phyloP scores from a whole-genome alignment of 2,888 invertebrate species.

The Sinotaia quadrata region DNA sequence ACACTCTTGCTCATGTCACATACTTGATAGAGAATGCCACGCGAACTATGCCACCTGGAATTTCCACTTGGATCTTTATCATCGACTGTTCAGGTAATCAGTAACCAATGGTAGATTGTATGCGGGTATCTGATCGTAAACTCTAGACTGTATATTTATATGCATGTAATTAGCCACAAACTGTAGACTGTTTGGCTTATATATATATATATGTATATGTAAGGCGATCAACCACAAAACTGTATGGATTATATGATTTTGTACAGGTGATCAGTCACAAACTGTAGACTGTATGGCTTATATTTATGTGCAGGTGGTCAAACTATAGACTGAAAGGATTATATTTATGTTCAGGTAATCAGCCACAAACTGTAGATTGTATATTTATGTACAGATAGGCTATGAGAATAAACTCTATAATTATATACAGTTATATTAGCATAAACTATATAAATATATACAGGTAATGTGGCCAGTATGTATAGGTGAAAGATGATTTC shows the following conservation, averaged over 20 bases:
- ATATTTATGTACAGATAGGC: too few species aligned
- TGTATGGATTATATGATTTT: too few species aligned
- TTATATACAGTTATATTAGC: too few species aligned
- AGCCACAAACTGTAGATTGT: too few species aligned
- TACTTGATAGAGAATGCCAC: conserved; percentile 69
- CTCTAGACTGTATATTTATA: neutral
- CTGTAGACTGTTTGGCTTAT: too few species aligned
- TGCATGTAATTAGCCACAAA: neutral
- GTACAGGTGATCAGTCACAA: conserved; percentile 52
- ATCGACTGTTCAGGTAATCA: conserved; percentile 65
- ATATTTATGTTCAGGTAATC: neutral
- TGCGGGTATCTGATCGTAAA: neutral
- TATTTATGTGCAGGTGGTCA: too few species aligned
- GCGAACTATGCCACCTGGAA: conserved; percentile 58
- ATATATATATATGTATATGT: too few species aligned
- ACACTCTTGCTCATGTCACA: conserved; percentile 63
- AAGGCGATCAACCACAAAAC: neutral
- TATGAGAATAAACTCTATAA: too few species aligned
- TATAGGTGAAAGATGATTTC: too few species aligned
- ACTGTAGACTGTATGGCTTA: neutral
- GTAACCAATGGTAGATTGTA: neutral
- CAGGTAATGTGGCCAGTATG: too few species aligned
- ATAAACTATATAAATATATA: too few species aligned
- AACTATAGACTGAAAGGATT: too few species aligned
- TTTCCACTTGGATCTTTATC: conserved; percentile 65